Base-by-base conservation (phyloP, 2,888 invertebrate species). In the Nycteola revayana region DNA sequence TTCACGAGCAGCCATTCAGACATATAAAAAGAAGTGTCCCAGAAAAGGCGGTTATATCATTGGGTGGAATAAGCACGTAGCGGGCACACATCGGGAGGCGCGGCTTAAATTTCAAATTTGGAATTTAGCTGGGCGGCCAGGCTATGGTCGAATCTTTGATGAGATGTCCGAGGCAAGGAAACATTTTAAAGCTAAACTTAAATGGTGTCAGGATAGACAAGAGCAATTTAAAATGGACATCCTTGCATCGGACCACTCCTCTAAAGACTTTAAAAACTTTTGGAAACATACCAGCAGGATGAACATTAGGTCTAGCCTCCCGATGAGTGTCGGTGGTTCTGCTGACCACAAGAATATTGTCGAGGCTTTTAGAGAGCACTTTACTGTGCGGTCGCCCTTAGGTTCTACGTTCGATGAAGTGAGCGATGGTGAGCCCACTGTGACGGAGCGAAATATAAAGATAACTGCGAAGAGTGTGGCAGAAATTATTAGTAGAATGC, bases 21-120 rank as follows among this genome's bases (percentile, higher is more conserved):
- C 17, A 7, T 34, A 18, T 20, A 34, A 9, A 8, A 23, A 18
- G 8, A 21, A 33, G 22, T 14, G 25, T 25, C 20, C 8, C n/a
- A 1, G 21, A 14, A 9, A 34, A 18, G 25, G 29, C 9, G n/a
- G 35, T 28, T 29, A 21, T n/a, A 14, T 35, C 1, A 17, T 18
- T 22, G 25, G 25, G n/a, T 33, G 29, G 29, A 36, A 28, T 27
- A 31, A 36, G 7, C 23, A 31, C 17, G 35, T 35, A 21, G 35
- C 35, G 8, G 22, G 29, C 14, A n/a, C 7, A 7, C 35, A 25
- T 17, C n/a, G 31, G 23, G 31, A 31, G 23, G 36, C 36, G 9
- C 22, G 27, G 23, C 31, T 31, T 28, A 23, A 1, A n/a, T 31
- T 31, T 27, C 27, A 31, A 24, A 4, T 36, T 10, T 36, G 36